A percentile compares a stretch with the other conserved stretches of the same genome.
phyloP scores from a whole-genome alignment of 2,113 vertebrate species.

The Passer montanus region DNA sequence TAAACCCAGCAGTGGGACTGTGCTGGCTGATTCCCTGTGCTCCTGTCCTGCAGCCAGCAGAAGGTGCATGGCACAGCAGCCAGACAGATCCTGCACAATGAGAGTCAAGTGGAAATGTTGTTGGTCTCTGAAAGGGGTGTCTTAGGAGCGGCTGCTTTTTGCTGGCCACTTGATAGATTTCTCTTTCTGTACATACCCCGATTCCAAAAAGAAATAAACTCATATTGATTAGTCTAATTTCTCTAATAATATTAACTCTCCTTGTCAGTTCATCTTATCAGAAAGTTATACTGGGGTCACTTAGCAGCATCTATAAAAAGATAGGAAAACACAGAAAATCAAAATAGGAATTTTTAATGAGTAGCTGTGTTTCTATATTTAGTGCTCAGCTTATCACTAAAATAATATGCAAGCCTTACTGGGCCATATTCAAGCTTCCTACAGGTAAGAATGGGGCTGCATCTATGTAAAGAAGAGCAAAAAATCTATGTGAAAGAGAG shows the following conservation, averaged over 20 bases:
- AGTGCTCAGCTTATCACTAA: background rate
- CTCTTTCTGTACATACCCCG: background rate
- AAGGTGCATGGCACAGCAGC: background rate
- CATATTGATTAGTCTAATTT: background rate
- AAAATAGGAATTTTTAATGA: background rate
- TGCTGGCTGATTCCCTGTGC: background rate
- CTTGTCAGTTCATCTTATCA: background rate
- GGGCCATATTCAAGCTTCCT: background rate
- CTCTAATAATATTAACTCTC: background rate
- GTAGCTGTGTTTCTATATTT: background rate
- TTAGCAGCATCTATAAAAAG: background rate
- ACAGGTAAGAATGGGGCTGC: background rate
- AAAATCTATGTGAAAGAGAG: background rate
- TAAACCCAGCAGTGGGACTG: background rate
- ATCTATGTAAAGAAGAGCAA: background rate
- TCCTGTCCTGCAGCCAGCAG: background rate
- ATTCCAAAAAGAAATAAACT: background rate
- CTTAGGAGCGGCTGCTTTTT: background rate
- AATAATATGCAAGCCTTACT: background rate
- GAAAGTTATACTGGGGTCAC: background rate
- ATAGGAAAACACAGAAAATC: background rate
- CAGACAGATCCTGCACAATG: background rate
- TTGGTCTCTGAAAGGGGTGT: background rate
- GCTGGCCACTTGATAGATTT: background rate
- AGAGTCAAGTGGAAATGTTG: background rate